Percentiles rank a stretch among this genome's conserved stretches.
These are phyloP conservation scores for Neuroterus valhalla DNA, from an alignment of 1,140 invertebrate species.

Conservation along the genomic window DNA sequence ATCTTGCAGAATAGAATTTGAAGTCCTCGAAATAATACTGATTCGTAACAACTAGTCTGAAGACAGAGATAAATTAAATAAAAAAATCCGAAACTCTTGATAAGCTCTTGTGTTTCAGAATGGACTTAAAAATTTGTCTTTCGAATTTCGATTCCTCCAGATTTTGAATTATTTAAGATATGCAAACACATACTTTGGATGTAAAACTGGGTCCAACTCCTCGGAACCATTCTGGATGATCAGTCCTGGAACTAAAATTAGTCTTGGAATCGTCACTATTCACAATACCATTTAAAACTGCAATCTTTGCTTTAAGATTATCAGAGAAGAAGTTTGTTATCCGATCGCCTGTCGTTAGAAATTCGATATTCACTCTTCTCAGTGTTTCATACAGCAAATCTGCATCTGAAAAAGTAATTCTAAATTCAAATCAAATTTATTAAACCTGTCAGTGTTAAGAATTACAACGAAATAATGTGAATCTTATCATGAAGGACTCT, in stretches of 20 bases:
- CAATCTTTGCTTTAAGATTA: conserved; percentile 80
- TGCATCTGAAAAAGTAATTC: conserved; percentile 73
- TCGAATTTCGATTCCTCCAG: no score
- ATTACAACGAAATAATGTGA: no score
- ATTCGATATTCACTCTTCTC: conserved; percentile 79
- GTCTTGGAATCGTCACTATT: conserved; percentile 76
- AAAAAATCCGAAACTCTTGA: no score
- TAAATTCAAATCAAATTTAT: conserved; percentile 10
- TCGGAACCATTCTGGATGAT: conserved; percentile 85
- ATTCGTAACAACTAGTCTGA: no score
- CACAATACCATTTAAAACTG: conserved; percentile 69
- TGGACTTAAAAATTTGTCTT: no score
- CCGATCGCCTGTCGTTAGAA: conserved; percentile 78
- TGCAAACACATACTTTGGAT: conserved; percentile 76
- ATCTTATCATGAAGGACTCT: no score
- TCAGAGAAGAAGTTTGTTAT: conserved; percentile 80
- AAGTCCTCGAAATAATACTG: no score
- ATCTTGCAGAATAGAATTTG: no score
- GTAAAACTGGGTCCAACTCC: conserved; percentile 80
- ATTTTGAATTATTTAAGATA: neutral
- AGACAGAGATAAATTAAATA: no score
- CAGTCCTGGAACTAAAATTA: conserved; percentile 75
- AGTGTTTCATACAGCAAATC: conserved; percentile 78
- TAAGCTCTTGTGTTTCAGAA: no score
- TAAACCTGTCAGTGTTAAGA: neutral